Percentiles rank a stretch among this genome's conserved stretches.
Conservation (phyloP, 1,140 invertebrate species). For the Tetranychus urticae region DNA sequence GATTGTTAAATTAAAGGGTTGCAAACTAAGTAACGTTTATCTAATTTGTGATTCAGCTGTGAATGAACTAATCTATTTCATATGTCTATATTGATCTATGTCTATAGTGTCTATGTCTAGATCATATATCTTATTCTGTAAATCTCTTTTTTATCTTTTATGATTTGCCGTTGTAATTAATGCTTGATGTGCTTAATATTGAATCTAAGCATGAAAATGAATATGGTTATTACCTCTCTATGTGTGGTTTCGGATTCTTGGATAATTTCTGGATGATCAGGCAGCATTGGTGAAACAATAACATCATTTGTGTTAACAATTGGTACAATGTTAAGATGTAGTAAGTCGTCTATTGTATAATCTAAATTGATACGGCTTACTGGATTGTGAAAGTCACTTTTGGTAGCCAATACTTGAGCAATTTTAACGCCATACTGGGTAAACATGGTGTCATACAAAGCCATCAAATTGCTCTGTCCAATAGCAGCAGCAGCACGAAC, state of each 20-base stretch:
- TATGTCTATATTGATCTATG: too few relatives aligned
- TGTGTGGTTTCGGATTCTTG: background rate
- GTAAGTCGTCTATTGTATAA: constrained; percentile 56
- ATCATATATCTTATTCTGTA: background rate
- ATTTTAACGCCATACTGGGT: constrained; percentile 94
- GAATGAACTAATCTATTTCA: too few relatives aligned
- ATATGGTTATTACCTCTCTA: background rate
- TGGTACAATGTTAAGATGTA: constrained; percentile 87
- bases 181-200: too few relatives aligned
- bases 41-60: too few relatives aligned
- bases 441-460: constrained; percentile 97
- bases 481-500: constrained; percentile 81
- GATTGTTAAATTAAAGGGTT: too few relatives aligned
- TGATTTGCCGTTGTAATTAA: too few relatives aligned
- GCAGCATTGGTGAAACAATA: constrained; percentile 69
- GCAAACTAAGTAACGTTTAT: too few relatives aligned
- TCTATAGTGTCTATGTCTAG: too few relatives aligned
- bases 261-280: constrained; percentile 20
- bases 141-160: too few relatives aligned
- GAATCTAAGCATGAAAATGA: too few relatives aligned
- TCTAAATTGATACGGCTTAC: constrained; percentile 76
- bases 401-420: constrained; percentile 87
- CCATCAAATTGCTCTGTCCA: constrained; percentile 94
- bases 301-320: constrained; percentile 99
- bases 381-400: constrained; percentile 92